These are phyloP conservation scores for Sinopyrophorus schimmeli DNA, from an alignment of 2,888 invertebrate species.

Conservation along the genomic window DNA sequence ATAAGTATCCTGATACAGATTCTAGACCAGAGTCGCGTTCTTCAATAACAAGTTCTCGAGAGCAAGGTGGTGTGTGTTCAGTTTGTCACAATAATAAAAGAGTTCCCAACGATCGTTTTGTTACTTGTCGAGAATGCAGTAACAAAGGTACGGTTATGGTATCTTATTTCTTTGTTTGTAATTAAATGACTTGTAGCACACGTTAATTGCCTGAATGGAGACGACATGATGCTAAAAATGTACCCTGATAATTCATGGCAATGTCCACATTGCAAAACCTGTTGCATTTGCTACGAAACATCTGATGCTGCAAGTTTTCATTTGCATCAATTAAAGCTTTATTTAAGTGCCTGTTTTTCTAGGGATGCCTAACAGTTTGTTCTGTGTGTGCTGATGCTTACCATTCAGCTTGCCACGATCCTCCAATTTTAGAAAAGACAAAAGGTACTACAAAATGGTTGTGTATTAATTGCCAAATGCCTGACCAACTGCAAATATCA, in stretches of 20 bases:
- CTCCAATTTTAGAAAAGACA: conserved; percentile 63
- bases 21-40: conserved; percentile 51
- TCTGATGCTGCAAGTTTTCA: conserved; percentile 68
- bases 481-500: conserved; percentile 51
- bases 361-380: conserved; percentile 69
- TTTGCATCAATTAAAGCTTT: conserved; percentile 9
- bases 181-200: conserved; percentile 60
- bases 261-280: conserved; percentile 88
- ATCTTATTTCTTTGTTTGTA: background rate
- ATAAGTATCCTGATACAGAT: conserved; percentile 41
- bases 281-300: conserved; percentile 79
- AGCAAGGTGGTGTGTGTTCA: conserved; percentile 64
- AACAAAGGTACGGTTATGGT: conserved; percentile 64
- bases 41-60: conserved; percentile 50
- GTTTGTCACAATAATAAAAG: conserved; percentile 65
- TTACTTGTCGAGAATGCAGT: conserved; percentile 73
- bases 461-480: conserved; percentile 67
- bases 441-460: conserved; percentile 71
- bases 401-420: conserved; percentile 79
- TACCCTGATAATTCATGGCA: conserved; percentile 77
- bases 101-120: conserved; percentile 64
- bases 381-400: conserved; percentile 84
- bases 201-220: conserved; percentile 68
- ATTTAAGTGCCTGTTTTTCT: background rate
- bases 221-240: conserved; percentile 67